Base-by-base conservation (phyloP, 2,113 vertebrate species). In the Tricholaema leucomelas region DNA sequence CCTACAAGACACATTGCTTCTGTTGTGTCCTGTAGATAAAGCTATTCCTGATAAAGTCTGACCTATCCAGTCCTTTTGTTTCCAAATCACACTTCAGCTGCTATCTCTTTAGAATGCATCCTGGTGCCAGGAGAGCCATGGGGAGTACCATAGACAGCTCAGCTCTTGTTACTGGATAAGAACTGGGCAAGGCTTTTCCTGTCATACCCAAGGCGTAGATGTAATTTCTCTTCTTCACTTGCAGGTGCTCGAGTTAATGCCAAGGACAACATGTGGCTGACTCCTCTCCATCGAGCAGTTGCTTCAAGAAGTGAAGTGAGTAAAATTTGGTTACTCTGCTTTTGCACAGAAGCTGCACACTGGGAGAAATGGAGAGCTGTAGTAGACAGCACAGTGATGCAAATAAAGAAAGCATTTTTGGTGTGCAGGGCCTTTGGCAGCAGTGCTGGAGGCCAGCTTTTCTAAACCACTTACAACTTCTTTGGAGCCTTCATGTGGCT, bases 261-360 rank as follows among this genome's bases (percentile, higher is more conserved):
- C 97, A 99, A 99, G 98, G 99, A 99, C 91, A 99, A 98, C 67
- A 99, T 99, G 99, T 99, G 99, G 99, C 97, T 99, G 96, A 99
- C 99, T 48, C 99, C 99, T 60, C 98, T 99, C 35, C 99, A 99
- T 94, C 98, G 99, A 9, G 99, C 99, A 4, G 99, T 99, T 85
- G 99, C 99, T 69, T 99, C 99, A 72, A 98, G 99, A 86, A 99
- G 99, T 38, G 99, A 99, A 97, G 99, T 99, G 95, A 98, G 97
- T 97, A 81, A 75, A 74, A 27, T 76, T 61, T 66, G 42, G 30
- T 91, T 77, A 46, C 44, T n/a, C 55, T 89, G 50, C 60, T 72
- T 58, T 85, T 88, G 17, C 60, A 65, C 2, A 0, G 44, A 16
- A 79, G 12, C 61, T 52, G 1, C 9, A 0, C 4, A 21, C 28